phyloP scores from a whole-genome alignment of 2,888 invertebrate genomes.

The Mesochorus sp. region DNA sequence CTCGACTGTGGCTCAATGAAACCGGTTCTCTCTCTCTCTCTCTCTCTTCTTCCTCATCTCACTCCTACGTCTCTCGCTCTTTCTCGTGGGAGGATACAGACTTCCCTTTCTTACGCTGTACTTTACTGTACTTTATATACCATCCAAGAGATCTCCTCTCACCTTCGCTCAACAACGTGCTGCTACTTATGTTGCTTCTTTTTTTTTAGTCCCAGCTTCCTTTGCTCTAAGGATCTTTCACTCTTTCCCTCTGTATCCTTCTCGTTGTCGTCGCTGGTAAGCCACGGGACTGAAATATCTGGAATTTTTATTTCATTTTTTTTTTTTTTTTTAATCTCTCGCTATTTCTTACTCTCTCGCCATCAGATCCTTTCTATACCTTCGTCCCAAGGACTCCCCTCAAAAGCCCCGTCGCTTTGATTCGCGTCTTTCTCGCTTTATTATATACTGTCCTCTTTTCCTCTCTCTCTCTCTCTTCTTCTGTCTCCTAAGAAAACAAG shows the following conservation, averaged over 20 bases:
- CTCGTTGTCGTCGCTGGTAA: slow-evolving; percentile 19
- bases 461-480: slow-evolving; percentile 25
- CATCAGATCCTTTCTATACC: slow-evolving; percentile 61
- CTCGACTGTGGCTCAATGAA: slow-evolving; percentile 80
- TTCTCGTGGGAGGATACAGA: slow-evolving; percentile 53
- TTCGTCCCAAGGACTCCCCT: slow-evolving; percentile 50
- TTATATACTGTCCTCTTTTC: no score
- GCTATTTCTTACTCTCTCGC: slow-evolving; percentile 25
- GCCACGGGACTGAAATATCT: slow-evolving; percentile 34
- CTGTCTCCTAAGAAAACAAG: not conserved
- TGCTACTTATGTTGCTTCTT: slow-evolving; percentile 31
- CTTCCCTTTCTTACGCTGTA: slow-evolving; percentile 45
- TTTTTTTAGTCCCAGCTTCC: not conserved
- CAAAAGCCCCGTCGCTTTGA: slow-evolving; percentile 42
- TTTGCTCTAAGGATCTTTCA: slow-evolving; percentile 16
- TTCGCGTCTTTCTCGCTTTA: slow-evolving; percentile 36
- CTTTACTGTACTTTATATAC: slow-evolving; percentile 54
- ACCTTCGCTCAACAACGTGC: slow-evolving; percentile 58
- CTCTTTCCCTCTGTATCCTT: not conserved
- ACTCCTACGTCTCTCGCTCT: slow-evolving; percentile 42
- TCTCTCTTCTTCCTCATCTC: slow-evolving; percentile 17
- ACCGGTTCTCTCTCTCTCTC: slow-evolving; percentile 73
- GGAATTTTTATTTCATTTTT: slow-evolving; percentile 1
- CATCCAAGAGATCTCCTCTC: slow-evolving; percentile 56
- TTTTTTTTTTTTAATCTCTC: slow-evolving; percentile 6